Conservation (phyloP, 2,113 vertebrate species). For the Pomatorhinus ruficollis region DNA sequence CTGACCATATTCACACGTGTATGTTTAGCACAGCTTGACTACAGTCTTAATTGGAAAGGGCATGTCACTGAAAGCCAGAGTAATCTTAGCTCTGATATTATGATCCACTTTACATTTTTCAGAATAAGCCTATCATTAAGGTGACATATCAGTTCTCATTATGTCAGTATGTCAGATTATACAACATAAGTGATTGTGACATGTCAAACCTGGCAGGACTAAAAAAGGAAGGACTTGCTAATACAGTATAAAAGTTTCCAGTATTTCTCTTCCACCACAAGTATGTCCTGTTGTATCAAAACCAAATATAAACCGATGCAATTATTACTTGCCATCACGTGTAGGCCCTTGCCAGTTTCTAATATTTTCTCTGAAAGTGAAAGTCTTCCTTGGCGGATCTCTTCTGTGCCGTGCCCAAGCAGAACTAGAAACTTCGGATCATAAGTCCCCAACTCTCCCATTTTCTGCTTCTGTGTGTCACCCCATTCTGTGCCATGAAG, state of each 20-base stretch:
- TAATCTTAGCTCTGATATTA: conserved; percentile 19
- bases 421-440: background rate
- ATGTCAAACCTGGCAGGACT: background rate
- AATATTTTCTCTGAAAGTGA: background rate
- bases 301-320: background rate
- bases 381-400: background rate
- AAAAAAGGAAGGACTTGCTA: background rate
- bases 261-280: background rate
- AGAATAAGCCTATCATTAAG: background rate
- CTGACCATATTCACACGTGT: background rate
- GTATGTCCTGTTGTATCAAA: background rate
- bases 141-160: background rate
- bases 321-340: background rate
- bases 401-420: background rate
- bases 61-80: background rate
- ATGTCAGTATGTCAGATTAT: conserved; percentile 17
- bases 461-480: background rate
- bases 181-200: background rate
- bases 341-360: background rate
- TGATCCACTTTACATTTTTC: conserved; percentile 9
- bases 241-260: background rate
- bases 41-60: background rate
- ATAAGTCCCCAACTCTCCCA: background rate
- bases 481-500: background rate
- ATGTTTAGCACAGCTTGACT: background rate